These are phyloP conservation scores for Leucoraja erinaceus DNA, from an alignment of 2,113 vertebrate genomes.

Conservation along the genomic window DNA sequence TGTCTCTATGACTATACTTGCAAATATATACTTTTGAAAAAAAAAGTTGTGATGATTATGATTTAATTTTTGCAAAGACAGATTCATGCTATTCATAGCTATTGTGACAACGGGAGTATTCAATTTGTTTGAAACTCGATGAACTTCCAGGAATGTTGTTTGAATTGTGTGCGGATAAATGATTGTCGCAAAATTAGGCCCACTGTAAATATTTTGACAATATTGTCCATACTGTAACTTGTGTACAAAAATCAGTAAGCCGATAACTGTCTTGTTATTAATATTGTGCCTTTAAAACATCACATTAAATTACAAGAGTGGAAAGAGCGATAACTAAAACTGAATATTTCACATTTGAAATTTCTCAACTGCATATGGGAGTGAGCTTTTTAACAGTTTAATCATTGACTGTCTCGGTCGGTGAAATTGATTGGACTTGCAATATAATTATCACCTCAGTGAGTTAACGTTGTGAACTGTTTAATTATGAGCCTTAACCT, in stretches of 20 bases:
- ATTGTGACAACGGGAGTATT: background rate
- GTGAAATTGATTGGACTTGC: too few species aligned
- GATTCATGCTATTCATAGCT: background rate
- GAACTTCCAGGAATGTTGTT: background rate
- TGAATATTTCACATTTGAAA: too few species aligned
- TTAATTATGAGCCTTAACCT: too few species aligned
- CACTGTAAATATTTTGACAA: background rate
- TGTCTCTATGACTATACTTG: background rate
- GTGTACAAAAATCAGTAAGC: background rate
- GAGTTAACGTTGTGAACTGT: too few species aligned
- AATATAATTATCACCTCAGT: too few species aligned
- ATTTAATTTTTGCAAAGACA: conserved; percentile 17
- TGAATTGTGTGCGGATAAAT: background rate
- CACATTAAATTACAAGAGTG: background rate
- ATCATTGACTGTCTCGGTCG: too few species aligned
- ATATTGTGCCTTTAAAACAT: background rate
- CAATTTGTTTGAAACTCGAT: background rate
- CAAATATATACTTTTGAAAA: background rate
- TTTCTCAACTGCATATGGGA: too few species aligned
- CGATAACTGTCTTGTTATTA: background rate
- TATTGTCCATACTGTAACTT: background rate
- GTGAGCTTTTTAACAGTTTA: too few species aligned
- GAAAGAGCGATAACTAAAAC: too few species aligned
- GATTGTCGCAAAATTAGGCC: background rate
- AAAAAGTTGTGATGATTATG: conserved; percentile 4